phyloP scores from a whole-genome alignment of 2,113 vertebrate species.

The Hirundichthys speculiger region DNA sequence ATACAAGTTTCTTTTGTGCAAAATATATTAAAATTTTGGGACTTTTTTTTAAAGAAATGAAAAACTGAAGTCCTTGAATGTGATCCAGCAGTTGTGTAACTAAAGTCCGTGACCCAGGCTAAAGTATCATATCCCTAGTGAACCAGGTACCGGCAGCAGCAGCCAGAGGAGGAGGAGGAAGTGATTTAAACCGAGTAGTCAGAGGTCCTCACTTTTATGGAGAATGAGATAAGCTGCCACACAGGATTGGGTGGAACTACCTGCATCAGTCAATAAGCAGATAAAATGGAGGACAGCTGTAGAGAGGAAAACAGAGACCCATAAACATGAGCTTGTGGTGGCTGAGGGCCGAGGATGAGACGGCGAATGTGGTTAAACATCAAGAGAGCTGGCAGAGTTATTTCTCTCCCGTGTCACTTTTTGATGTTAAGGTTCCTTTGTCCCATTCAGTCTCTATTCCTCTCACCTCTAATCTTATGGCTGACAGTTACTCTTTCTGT shows the following conservation, averaged over 20 bases:
- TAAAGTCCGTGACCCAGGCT: too few relatives aligned
- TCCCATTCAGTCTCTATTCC: too few relatives aligned
- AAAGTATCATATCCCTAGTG: too few relatives aligned
- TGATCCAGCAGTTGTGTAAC: too few relatives aligned
- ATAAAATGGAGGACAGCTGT: neutral
- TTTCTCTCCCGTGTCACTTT: constrained; percentile 17
- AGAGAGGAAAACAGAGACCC: constrained; percentile 27
- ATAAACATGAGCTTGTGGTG: constrained; percentile 55
- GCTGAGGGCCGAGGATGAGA: constrained; percentile 30
- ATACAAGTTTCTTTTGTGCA: too few relatives aligned
- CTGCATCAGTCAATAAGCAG: constrained; percentile 45
- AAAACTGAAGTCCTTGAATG: too few relatives aligned
- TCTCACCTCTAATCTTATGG: neutral
- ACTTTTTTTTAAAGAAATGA: too few relatives aligned
- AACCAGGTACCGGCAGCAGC: too few relatives aligned
- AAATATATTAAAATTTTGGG: too few relatives aligned
- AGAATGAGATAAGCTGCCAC: neutral
- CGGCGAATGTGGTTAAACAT: constrained; percentile 31
- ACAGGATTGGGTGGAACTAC: constrained; percentile 34
- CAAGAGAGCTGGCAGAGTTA: constrained; percentile 16
- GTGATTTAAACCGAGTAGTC: too few relatives aligned
- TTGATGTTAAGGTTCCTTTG: neutral
- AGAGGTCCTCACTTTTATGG: too few relatives aligned
- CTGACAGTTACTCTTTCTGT: constrained; percentile 11
- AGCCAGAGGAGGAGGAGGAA: too few relatives aligned